Percentiles rank a stretch among this genome's conserved stretches.
These are phyloP conservation scores for Plebejus anna DNA, from an alignment of 2,888 invertebrate genomes.

Conservation along the genomic window DNA sequence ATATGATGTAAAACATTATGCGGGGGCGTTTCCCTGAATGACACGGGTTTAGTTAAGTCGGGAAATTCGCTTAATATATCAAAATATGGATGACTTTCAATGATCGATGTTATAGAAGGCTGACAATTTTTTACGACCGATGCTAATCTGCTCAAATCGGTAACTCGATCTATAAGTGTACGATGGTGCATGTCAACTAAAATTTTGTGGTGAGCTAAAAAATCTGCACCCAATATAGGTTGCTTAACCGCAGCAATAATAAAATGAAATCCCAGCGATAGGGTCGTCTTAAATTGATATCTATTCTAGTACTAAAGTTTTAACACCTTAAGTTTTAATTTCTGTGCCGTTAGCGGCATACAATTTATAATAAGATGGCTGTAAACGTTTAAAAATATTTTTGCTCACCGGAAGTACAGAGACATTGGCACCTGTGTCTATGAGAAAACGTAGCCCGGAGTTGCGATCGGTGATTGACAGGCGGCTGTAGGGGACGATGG, in stretches of 20 bases:
- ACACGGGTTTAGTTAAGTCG: conserved; percentile 38
- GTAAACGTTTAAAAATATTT: conserved; percentile 1
- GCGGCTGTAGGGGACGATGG: conserved; percentile 26
- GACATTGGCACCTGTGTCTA: conserved; percentile 32
- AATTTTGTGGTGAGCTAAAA: conserved; percentile 37
- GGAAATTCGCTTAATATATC: conserved; percentile 34
- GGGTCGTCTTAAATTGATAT: conserved; percentile 38
- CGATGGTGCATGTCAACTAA: conserved; percentile 37
- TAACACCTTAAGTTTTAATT: conserved; percentile 33
- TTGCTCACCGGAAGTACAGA: conserved; percentile 29
- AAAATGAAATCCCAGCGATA: conserved; percentile 42
- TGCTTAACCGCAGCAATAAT: conserved; percentile 37
- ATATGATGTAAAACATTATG: neutral
- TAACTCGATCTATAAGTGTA: conserved; percentile 37
- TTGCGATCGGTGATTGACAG: conserved; percentile 29
- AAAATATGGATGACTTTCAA: conserved; percentile 31
- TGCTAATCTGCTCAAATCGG: conserved; percentile 33
- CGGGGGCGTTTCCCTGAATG: conserved; percentile 23
- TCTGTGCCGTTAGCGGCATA: conserved; percentile 37
- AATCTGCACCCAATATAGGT: conserved; percentile 36
- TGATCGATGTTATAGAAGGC: conserved; percentile 8
- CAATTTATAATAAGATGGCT: conserved; percentile 32
- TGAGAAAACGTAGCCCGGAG: conserved; percentile 29
- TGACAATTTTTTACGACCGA: conserved; percentile 28
- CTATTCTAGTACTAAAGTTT: conserved; percentile 33